Conservation (phyloP, 2,888 invertebrate species). For the Dolomedes plantarius region DNA sequence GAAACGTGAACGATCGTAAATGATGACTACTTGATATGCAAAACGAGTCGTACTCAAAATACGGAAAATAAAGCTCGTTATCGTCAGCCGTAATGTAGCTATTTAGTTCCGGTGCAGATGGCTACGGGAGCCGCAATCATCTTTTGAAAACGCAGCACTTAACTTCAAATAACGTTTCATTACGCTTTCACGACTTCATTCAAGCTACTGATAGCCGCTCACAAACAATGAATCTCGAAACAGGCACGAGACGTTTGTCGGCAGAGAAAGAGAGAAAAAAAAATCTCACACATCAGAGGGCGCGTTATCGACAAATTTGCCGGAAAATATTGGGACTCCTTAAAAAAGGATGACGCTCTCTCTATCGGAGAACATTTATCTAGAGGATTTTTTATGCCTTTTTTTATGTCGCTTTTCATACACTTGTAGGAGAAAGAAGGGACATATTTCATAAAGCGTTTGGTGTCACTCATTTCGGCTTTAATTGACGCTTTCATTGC, state of each 20-base stretch:
- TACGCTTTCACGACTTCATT: constrained; percentile 36
- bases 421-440: background rate
- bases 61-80: constrained; percentile 68
- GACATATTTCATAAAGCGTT: background rate
- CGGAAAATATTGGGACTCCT: constrained; percentile 40
- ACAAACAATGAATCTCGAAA: constrained; percentile 31
- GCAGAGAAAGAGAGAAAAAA: constrained; percentile 10
- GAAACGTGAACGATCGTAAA: constrained; percentile 58
- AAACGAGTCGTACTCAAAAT: constrained; percentile 48
- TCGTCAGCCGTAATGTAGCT: constrained; percentile 54
- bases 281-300: constrained; percentile 17
- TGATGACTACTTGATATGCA: constrained; percentile 70
- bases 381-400: background rate
- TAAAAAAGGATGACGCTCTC: constrained; percentile 9
- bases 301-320: constrained; percentile 58
- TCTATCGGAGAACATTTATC: background rate
- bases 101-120: constrained; percentile 51
- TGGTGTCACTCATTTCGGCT: background rate
- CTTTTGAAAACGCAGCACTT: constrained; percentile 39
- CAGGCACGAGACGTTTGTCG: background rate
- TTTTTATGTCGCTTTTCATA: background rate
- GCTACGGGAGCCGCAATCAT: constrained; percentile 35
- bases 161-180: constrained; percentile 49
- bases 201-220: constrained; percentile 15
- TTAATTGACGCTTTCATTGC: constrained; percentile 5